Evolutionary conservation across 1,140 invertebrate genomes (phyloP), one percentile per base, ranked within the genome.

Genomic region (Drosophila kikkawai): DNA sequence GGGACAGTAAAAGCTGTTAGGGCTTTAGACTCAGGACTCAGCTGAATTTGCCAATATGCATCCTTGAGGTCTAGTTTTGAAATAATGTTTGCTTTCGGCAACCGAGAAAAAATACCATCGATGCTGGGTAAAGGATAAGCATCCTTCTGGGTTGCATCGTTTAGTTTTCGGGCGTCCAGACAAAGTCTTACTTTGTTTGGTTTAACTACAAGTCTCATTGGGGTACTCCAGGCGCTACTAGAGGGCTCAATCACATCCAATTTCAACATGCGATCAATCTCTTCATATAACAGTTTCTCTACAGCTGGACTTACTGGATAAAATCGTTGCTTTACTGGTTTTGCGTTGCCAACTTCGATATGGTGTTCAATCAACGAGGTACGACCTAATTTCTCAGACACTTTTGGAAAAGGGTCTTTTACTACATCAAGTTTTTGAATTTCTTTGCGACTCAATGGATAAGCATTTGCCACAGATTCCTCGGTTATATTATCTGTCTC

Each of bases 181-280:
- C 50, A 53, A 34, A 53, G n/a, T 53, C 50, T 17, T 13, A 19
- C 11, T 36, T 53, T 36, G 29, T 36, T 36, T 34, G 29, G 29
- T 17, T 56, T 26, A 13, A 39, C 19, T 22, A 39, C 34, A 6
- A 39, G 19, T 9, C 19, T 19, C 36, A n/a, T 39, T 5, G 53
- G 53, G 1, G 19, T 26, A 36, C 53, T 56, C 36, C 53, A 56
- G 9, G 36, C 13, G 13, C 34, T 39, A 19, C 11, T 34, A 17
- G 50, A 53, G 19, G 17, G 44, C 19, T 47, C 44, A 22, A 47
- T 47, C 19, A 47, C 44, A 22, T 22, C 44, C 17, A 50, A 19
- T 29, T 29, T 50, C 4, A 50, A n/a, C 47, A 50, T 50, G 47
- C 47, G 47, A 15, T 50, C 47, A 4, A 50, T 50, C 29, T 50